Evolutionary conservation across 2,797 vertebrate species (phyloP), one percentile per base, ranked within the genome.

Genomic region (Pampus argenteus): DNA sequence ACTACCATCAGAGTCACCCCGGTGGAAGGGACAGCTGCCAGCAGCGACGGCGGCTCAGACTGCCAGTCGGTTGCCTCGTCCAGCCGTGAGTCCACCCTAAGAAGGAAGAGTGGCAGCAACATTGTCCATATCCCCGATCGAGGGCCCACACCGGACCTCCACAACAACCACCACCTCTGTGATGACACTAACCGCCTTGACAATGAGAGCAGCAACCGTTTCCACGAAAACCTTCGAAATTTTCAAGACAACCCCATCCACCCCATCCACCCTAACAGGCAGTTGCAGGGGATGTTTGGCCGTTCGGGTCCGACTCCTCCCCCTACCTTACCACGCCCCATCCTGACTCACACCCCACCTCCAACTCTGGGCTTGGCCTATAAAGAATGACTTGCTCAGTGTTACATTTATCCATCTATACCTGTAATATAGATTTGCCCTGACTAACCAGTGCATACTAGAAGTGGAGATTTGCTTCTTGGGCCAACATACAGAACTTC

Each of bases 1-100:
- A 97, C 96, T 52, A 97, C 96, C 0, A 98, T 97, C 86, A 93
- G 97, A 45, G 97, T 98, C 66, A 98, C 97, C 0, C 97, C 97
- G 0, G 96, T 97, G 55, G 97, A 98, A 60, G 96, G 93, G 31
- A 71, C 81, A 0, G 78, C 77, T 0, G 72, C 79, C 4, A 89
- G 91, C 81, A 97, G 96, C 0, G 97, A 98, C 49, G 95, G 96
- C 1, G 96, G 96, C 47, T 98, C 97, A 5, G 97, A 98, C 90
- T 95, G 95, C 74, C 92, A 96, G 71, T 98, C 97, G 0, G 92
- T 95, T 26, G 96, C 96, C 31, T 98, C 92, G 0, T 93, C 97
- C 17, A 98, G 96, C 71, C 94, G 97, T 6, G 97, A 98, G 87
- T 98, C 97, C 71, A 98, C 97, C 7, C 93, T 98, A 75, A 92